Percentiles rank a stretch among this genome's conserved stretches.
phyloP scores from a whole-genome alignment of 2,113 vertebrate species.

The Catagonus wagneri region DNA sequence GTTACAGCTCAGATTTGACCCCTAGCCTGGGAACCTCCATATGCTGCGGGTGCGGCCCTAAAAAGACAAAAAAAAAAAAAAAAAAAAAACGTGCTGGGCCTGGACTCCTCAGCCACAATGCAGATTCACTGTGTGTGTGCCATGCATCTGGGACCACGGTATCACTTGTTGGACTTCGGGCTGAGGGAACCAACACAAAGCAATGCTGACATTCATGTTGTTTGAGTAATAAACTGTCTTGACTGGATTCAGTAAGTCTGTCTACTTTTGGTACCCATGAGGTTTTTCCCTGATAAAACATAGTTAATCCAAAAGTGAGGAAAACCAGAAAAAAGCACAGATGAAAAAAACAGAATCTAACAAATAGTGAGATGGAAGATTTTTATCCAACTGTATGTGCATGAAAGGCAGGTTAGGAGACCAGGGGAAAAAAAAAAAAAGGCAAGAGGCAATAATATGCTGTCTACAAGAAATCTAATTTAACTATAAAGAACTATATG shows the following conservation, averaged over 20 bases:
- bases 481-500: background rate
- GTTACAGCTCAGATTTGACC: no score
- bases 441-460: background rate
- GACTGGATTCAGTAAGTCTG: background rate
- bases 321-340: background rate
- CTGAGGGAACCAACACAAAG: background rate
- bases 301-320: slow-evolving; percentile 3
- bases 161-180: background rate
- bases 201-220: background rate
- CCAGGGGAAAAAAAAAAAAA: background rate
- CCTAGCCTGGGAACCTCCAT: no score
- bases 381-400: background rate
- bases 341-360: slow-evolving; percentile 17
- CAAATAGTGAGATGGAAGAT: background rate
- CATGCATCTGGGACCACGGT: background rate
- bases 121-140: background rate
- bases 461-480: background rate
- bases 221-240: background rate
- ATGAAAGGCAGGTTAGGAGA: background rate
- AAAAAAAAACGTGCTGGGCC: no score
- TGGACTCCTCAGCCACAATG: background rate
- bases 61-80: no score
- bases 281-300: background rate
- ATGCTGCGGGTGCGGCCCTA: no score
- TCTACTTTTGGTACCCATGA: background rate